Evolutionary conservation across 2,113 vertebrate species (phyloP), one percentile per base, ranked within the genome.

Genomic region (Stictonetta naevosa): DNA sequence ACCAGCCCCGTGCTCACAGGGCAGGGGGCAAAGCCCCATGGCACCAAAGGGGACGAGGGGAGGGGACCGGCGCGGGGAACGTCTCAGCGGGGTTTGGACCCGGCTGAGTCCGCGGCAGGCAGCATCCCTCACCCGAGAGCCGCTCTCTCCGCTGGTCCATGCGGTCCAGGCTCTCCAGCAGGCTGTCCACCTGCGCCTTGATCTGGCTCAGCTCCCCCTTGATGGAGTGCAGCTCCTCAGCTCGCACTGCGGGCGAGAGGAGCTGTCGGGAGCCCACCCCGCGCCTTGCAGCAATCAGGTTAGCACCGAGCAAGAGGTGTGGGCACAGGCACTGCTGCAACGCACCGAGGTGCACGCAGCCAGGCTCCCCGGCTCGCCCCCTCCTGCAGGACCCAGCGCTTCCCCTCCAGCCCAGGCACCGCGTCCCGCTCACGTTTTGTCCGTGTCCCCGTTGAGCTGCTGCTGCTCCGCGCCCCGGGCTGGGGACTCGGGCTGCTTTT

Each of bases 151-250:
- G 97, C 95, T 97, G 97, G 95, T 98, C 98, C 98, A 98, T 98
- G 97, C 48, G 97, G 83, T 99, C 98, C 97, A 99, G 98, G 87
- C 97, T 98, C 96, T 98, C 98, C 97, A 99, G 96, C 63, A 99
- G 98, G 71, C 95, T 98, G 97, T 99, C 98, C 97, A 99, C 99
- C 96, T 98, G 99, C 20, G 97, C 98, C 98, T 99, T 99, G 97
- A 99, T 99, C 97, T 98, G 98, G 78, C 98, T 98, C 97, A 99
- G 98, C 98, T 99, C 98, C 31, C 97, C 98, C 94, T 98, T 98
- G 98, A 99, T 98, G 94, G 98, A 98, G 96, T 98, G 98, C 95
- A 99, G 97, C 96, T 98, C 98, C 78, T 98, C 98, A 4, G 98
- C 98, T 55, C 93, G 95, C 92, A 98, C 98, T 99, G 97, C 5